Evolutionary conservation across 2,797 vertebrate genomes (phyloP).

Genomic region (Clarias platycephalus): DNA sequence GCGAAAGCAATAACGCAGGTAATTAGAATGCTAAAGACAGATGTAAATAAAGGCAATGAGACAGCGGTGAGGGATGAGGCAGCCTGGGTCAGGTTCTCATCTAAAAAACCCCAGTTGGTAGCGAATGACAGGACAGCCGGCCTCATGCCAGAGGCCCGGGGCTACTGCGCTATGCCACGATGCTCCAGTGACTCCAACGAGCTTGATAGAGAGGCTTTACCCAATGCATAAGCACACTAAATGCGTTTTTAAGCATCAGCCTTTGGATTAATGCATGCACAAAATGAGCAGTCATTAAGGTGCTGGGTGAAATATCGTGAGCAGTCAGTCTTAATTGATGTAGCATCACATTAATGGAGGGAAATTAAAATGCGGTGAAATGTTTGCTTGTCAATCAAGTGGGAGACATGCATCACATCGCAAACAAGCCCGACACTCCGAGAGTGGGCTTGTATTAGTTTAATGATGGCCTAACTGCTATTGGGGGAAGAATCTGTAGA

Average conservation of each 20-base stretch:
- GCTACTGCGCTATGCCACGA: slow-evolving; percentile 77
- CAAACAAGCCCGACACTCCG: slow-evolving; percentile 18
- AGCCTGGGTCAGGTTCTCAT: slow-evolving; percentile 88
- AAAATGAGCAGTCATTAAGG: slow-evolving; percentile 49
- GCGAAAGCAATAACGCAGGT: slow-evolving; percentile 99
- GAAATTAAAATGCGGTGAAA: slow-evolving; percentile 41
- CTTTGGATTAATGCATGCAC: slow-evolving; percentile 47
- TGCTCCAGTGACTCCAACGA: slow-evolving; percentile 81
- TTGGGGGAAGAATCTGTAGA: background rate
- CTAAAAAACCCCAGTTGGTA: slow-evolving; percentile 86
- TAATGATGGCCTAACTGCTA: slow-evolving; percentile 5
- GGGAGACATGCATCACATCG: slow-evolving; percentile 30
- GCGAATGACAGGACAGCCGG: slow-evolving; percentile 82
- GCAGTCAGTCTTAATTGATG: slow-evolving; percentile 50
- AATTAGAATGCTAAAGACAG: slow-evolving; percentile 99
- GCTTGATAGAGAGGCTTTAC: slow-evolving; percentile 72
- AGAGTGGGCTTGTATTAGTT: slow-evolving; percentile 4
- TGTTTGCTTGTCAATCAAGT: slow-evolving; percentile 32
- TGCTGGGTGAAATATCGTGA: slow-evolving; percentile 44
- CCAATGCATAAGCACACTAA: slow-evolving; percentile 67
- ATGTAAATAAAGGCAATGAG: slow-evolving; percentile 99
- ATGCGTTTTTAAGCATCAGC: slow-evolving; percentile 45
- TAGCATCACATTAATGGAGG: slow-evolving; percentile 41
- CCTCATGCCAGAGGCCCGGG: slow-evolving; percentile 77
- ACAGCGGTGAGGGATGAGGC: slow-evolving; percentile 92